These are phyloP conservation scores for Phrynosoma blainvillii DNA, from an alignment of 2,113 vertebrate species.

Conservation along the genomic window DNA sequence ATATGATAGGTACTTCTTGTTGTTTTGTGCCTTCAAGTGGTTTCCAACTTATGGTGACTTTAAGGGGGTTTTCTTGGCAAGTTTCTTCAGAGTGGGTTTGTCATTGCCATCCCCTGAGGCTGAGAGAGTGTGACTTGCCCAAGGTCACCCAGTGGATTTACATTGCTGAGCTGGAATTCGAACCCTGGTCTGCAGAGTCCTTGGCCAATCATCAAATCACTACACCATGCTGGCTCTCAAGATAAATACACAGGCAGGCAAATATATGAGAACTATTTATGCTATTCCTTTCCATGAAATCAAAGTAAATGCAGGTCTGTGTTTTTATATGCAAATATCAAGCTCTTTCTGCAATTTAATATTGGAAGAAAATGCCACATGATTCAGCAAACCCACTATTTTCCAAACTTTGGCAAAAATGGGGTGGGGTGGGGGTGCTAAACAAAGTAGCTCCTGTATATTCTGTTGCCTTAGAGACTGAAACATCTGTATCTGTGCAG, in stretches of 20 bases:
- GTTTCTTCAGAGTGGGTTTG: too few relatives aligned
- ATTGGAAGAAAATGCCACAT: neutral
- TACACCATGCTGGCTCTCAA: too few relatives aligned
- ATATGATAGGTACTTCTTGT: too few relatives aligned
- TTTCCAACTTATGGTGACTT: too few relatives aligned
- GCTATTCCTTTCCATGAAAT: neutral
- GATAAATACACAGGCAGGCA: neutral
- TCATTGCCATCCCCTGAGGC: too few relatives aligned
- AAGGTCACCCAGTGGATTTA: too few relatives aligned
- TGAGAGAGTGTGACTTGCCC: too few relatives aligned
- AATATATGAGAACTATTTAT: neutral
- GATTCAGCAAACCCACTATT: conserved; percentile 3
- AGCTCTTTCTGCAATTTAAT: conserved; percentile 24
- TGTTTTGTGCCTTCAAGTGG: too few relatives aligned
- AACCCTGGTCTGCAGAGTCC: too few relatives aligned
- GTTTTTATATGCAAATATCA: conserved; percentile 6
- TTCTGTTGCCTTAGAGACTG: conserved; percentile 76
- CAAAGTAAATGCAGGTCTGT: neutral
- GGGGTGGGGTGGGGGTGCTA: conserved; percentile 41
- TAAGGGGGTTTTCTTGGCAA: too few relatives aligned
- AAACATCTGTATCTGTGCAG: conserved; percentile 76
- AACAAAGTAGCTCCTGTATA: conserved; percentile 69
- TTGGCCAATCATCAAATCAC: too few relatives aligned
- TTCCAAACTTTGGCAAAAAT: conserved; percentile 57
- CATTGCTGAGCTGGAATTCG: too few relatives aligned